A percentile compares a stretch with the other conserved stretches of the same genome.
Evolutionary conservation across 2,797 vertebrate genomes (phyloP).

Genomic region (Sebastes hubbsi): DNA sequence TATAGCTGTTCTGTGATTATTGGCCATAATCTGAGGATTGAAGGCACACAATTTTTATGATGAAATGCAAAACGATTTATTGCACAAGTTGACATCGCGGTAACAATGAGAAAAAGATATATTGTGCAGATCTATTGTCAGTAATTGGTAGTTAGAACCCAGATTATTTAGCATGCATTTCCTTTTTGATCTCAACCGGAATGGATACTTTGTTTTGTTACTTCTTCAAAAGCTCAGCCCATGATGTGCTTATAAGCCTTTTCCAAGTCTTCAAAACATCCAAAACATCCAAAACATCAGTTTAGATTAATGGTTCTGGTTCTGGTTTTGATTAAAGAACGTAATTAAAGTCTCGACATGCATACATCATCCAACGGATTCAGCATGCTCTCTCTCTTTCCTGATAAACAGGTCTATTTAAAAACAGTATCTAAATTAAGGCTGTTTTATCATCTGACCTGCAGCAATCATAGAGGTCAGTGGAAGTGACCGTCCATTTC

Average conservation of each 20-base stretch:
- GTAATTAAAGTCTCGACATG: neutral
- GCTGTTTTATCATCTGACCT: slow-evolving; percentile 35
- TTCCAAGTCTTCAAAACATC: neutral
- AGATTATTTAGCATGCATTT: neutral
- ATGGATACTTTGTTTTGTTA: neutral
- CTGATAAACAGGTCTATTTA: slow-evolving; percentile 36
- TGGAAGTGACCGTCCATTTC: slow-evolving; percentile 22
- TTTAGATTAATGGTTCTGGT: neutral
- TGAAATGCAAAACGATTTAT: no score
- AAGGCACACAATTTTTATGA: no score
- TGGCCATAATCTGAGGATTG: no score
- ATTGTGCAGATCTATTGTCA: no score
- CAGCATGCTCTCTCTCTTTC: neutral
- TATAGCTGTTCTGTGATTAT: no score
- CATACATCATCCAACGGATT: neutral
- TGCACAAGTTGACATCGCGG: no score
- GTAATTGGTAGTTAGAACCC: neutral
- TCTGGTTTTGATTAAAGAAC: neutral
- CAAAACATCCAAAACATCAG: no score
- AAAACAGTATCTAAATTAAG: slow-evolving; percentile 38
- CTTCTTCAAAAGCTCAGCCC: neutral
- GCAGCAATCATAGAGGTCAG: slow-evolving; percentile 29
- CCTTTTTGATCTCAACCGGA: neutral
- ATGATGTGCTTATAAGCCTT: neutral
- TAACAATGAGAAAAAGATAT: no score